Base-by-base conservation (phyloP, 2,888 invertebrate genomes). In the Leucophora obtusa region DNA sequence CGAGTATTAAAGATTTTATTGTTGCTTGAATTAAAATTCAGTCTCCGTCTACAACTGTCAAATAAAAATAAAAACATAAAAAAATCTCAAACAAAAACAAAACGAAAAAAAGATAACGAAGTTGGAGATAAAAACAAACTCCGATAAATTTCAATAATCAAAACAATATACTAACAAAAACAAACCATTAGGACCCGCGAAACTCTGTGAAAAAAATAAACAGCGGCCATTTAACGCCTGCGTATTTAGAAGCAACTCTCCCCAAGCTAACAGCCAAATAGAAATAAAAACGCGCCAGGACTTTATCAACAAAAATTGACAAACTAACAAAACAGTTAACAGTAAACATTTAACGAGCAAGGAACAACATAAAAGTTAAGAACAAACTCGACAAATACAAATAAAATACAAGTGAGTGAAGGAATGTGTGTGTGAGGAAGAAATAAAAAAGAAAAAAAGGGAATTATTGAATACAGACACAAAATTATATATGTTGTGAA, bases 281-380 rank as follows among this genome's bases (percentile, higher is more conserved):
- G 60, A 43, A 62, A 56, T 69, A 62, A 70, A 77, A 80, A 73
- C 81, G 81, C 81, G 81, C 81, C 81, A 81, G 70, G 73, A 77
- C 56, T 56, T 62, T 69, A 38, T 54, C 56, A 53, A 73, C 56
- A 72, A 70, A 50, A 69, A 58, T 74, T 77, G 24, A 43, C 35
- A 66, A 66, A 43, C 69, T 56, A 73, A 60, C 59, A 70, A 70
- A 81, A 51, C 73, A 81, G 76, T 80, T 69, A 80, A 81, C 77
- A 81, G 81, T 81, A 70, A 81, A 77, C 81, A 81, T 74, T 60
- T 73, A 74, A 71, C 73, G 77, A 56, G 77, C 51, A 77, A 77
- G 58, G 70, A 74, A 60, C 56, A 76, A 54, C 68, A 71, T 63
- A 59, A 68, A 68, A 73, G 43, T 74, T 65, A 62, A 66, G 60